Evolutionary conservation across 2,797 vertebrate genomes (phyloP).

Genomic region (Notolepis coatsorum): DNA sequence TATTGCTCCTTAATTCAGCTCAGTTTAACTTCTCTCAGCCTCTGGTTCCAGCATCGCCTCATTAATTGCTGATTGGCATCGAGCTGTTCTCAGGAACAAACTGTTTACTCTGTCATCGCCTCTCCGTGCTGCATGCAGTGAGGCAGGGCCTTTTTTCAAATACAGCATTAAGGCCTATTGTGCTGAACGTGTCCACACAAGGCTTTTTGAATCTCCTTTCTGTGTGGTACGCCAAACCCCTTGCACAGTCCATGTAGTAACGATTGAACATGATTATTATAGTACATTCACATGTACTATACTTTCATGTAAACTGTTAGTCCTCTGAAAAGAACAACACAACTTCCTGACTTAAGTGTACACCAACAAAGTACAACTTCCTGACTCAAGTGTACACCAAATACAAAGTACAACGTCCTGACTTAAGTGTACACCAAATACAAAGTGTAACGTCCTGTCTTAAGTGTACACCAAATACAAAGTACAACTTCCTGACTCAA

Average conservation of each 20-base stretch:
- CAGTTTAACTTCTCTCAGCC: conserved; percentile 94
- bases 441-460: no score
- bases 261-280: neutral
- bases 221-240: conserved; percentile 23
- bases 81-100: conserved; percentile 83
- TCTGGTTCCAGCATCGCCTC: conserved; percentile 84
- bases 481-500: no score
- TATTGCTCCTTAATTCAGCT: conserved; percentile 98
- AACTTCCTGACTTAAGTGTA: no score
- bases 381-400: no score
- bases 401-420: no score
- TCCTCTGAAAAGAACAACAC: no score
- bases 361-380: no score
- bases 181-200: conserved; percentile 37
- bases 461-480: no score
- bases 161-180: conserved; percentile 72
- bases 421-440: no score
- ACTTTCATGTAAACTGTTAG: neutral
- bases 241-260: neutral
- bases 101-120: conserved; percentile 83
- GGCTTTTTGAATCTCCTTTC: conserved; percentile 23
- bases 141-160: conserved; percentile 51
- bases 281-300: neutral
- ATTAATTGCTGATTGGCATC: conserved; percentile 88
- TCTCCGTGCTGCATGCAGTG: conserved; percentile 67